phyloP scores from a whole-genome alignment of 2,797 vertebrate genomes.

The Tympanoctomys barrerae region DNA sequence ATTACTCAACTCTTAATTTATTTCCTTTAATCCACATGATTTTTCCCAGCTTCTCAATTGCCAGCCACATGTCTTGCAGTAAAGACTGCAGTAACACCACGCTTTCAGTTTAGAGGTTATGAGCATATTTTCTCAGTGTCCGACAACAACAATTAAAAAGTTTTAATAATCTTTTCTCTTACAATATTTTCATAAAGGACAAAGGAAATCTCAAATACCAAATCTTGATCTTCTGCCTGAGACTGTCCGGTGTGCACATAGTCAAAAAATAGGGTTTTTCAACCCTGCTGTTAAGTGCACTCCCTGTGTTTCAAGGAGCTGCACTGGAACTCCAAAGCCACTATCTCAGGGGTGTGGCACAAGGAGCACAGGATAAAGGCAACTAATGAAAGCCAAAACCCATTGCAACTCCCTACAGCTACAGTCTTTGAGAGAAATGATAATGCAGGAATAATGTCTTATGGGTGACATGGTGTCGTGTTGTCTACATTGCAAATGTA shows the following conservation, averaged over 20 bases:
- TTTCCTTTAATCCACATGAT: conserved; percentile 77
- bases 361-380: not conserved
- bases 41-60: conserved; percentile 73
- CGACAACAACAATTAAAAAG: not conserved
- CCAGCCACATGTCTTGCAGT: conserved; percentile 65
- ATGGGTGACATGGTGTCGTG: not conserved
- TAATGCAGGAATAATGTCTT: not conserved
- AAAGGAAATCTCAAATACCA: not conserved
- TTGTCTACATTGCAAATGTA: not conserved
- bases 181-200: conserved; percentile 38
- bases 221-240: not conserved
- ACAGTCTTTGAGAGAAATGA: not conserved
- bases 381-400: not conserved
- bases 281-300: not conserved
- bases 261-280: conserved; percentile 33
- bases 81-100: conserved; percentile 58
- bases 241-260: not conserved
- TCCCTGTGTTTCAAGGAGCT: not conserved
- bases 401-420: not conserved
- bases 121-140: conserved; percentile 47
- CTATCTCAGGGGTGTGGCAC: not conserved
- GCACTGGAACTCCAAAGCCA: not conserved
- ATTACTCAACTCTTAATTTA: conserved; percentile 78
- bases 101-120: conserved; percentile 37
- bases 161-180: conserved; percentile 55